phyloP scores from a whole-genome alignment of 2,797 vertebrate genomes.

The Melanitta fusca region DNA sequence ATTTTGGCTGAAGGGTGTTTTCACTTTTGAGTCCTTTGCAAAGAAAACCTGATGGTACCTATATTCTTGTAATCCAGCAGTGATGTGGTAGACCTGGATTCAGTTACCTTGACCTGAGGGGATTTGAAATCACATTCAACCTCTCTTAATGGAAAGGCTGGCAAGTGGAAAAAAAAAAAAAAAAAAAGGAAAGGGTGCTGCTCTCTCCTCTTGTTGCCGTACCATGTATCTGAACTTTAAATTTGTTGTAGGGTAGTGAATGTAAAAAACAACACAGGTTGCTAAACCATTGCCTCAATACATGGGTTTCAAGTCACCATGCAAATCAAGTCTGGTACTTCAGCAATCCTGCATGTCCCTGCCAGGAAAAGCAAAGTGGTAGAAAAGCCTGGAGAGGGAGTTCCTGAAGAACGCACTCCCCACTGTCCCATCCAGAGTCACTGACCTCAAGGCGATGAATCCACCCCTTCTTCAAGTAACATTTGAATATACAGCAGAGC shows the following conservation, averaged over 20 bases:
- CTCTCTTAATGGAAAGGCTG: not conserved
- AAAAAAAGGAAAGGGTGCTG: not conserved
- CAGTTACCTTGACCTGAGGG: not conserved
- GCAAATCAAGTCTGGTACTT: not conserved
- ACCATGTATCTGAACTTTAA: not conserved
- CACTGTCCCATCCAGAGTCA: not conserved
- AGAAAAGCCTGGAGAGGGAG: not conserved
- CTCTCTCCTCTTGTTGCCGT: not conserved
- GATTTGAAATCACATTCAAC: not conserved
- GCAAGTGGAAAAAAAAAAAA: not conserved
- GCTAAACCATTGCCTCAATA: not conserved
- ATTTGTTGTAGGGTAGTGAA: not conserved
- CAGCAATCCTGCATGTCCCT: not conserved
- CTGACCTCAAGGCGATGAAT: not conserved
- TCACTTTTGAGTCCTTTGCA: not conserved
- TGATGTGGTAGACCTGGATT: not conserved
- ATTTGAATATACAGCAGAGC: not conserved
- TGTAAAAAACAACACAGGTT: not conserved
- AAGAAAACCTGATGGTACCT: not conserved
- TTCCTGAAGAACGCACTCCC: fast-evolving
- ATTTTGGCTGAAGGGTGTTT: not conserved
- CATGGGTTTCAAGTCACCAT: too few relatives aligned
- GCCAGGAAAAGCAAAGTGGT: not conserved
- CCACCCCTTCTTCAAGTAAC: not conserved
- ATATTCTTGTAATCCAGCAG: not conserved